Conservation (phyloP, 1,140 invertebrate species). For the Listronotus oregonensis region DNA sequence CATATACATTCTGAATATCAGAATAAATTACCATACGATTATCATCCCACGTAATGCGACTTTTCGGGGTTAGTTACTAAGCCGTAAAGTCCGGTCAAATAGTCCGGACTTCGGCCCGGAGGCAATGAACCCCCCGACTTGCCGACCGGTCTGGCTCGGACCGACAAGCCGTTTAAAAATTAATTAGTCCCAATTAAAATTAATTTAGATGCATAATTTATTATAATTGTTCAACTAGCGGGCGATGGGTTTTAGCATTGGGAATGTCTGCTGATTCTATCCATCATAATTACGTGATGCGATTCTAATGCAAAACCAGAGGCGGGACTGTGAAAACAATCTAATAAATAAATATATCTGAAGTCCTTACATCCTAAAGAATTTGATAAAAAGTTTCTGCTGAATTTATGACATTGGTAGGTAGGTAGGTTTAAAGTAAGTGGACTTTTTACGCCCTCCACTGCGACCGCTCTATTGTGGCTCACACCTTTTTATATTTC, state of each 20-base stretch:
- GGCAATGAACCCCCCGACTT: slow-evolving; percentile 11
- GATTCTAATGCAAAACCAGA: neutral
- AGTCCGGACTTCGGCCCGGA: slow-evolving; percentile 14
- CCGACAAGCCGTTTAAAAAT: slow-evolving; percentile 19
- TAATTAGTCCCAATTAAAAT: slow-evolving; percentile 21
- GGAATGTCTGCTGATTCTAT: slow-evolving; percentile 14
- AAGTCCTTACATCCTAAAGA: too few species aligned
- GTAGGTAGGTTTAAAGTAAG: too few species aligned
- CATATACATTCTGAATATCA: too few species aligned
- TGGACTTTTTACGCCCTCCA: too few species aligned
- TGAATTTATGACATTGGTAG: too few species aligned
- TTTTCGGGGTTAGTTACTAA: neutral
- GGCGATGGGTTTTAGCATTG: slow-evolving; percentile 5
- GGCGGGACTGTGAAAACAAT: neutral
- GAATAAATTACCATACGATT: too few species aligned
- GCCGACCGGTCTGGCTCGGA: slow-evolving; percentile 6
- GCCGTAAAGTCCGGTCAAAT: neutral
- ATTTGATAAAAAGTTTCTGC: too few species aligned
- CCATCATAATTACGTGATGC: slow-evolving; percentile 7
- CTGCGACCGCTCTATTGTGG: too few species aligned
- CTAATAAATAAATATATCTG: too few species aligned
- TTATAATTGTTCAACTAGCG: slow-evolving; percentile 19
- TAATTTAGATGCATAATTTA: slow-evolving; percentile 24
- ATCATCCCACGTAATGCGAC: neutral
- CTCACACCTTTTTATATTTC: too few species aligned